Base-by-base conservation (phyloP, 2,797 vertebrate species). In the Cyclura pinguis region DNA sequence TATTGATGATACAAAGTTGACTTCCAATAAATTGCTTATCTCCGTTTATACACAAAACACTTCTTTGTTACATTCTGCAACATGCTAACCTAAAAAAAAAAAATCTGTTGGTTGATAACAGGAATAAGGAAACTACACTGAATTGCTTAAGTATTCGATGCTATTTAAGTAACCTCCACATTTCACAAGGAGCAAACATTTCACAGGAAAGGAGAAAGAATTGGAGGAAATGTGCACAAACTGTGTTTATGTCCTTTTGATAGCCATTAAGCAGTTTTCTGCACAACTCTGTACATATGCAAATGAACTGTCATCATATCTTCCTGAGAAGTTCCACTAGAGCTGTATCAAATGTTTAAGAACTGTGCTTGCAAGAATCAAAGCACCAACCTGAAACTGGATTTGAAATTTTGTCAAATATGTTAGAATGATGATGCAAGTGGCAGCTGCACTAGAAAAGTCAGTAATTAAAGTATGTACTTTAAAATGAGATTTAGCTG, bases 161-260 rank as follows among this genome's bases (percentile, higher is more conserved):
- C 2, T 74, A 82, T 77, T 73, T 59, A 73, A 73, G 67, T 29
- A 55, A 9, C 27, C 20, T 73, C 77, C n/a, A 20, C 73, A n/a
- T 82, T 77, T 67, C 32, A 87, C 16, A 67, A 88, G 55, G 6
- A 86, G 64, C 3, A 59, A 47, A 85, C 80, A 50, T 59, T 64
- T 42, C 80, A 81, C 27, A 90, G 20, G 50, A 69, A 88, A 81
- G 35, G 9, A 57, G 27, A 89, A 69, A 72, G 12, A 80, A 85
- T 59, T 29, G 47, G 47, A 88, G 87, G 38, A 84, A 88, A 89
- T 59, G 20, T 0, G 62, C 22, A 50, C 69, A 55, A 55, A 32
- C 29, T 32, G 73, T 83, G 38, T 86, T 18, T 76, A 27, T 35
- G 27, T 55, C 55, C 29, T 69, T 62, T 62, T 90, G 78, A 52